These are phyloP conservation scores for Oopsacas minuta DNA, from an alignment of 37 sponge, comb jelly and placozoan species.

Conservation along the genomic window DNA sequence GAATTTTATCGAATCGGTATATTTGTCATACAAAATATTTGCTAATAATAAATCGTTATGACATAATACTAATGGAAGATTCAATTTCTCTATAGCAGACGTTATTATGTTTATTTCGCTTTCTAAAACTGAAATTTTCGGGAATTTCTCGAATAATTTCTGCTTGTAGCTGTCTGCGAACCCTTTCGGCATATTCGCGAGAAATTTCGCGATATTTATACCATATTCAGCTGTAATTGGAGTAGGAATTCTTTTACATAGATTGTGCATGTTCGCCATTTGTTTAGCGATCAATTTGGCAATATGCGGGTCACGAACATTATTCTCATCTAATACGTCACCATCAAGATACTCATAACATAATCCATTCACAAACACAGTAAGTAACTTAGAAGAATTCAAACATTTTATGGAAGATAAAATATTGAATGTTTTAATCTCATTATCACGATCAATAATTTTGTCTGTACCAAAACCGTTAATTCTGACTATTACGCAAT, in stretches of 20 bases:
- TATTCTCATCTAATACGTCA: background rate
- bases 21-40: conserved; percentile 19
- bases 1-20: conserved; percentile 23
- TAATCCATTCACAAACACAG: conserved; percentile 21
- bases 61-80: conserved; percentile 21
- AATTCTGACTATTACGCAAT: conserved; percentile 21
- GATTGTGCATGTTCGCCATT: conserved; percentile 26
- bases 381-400: conserved; percentile 16
- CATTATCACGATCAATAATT: conserved; percentile 25
- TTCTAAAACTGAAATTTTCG: background rate
- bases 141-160: background rate
- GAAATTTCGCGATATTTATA: background rate
- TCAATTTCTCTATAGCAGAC: background rate
- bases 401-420: background rate
- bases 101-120: background rate
- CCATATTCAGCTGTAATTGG: background rate
- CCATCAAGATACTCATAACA: conserved; percentile 28
- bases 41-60: conserved; percentile 28
- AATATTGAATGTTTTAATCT: conserved; percentile 16
- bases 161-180: background rate
- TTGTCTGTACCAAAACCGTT: conserved; percentile 23
- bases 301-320: conserved; percentile 22
- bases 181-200: background rate
- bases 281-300: conserved; percentile 25
- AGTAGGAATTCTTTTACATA: background rate